Evolutionary conservation across 2,797 vertebrate genomes (phyloP).

Genomic region (Enteromius anoplus): DNA sequence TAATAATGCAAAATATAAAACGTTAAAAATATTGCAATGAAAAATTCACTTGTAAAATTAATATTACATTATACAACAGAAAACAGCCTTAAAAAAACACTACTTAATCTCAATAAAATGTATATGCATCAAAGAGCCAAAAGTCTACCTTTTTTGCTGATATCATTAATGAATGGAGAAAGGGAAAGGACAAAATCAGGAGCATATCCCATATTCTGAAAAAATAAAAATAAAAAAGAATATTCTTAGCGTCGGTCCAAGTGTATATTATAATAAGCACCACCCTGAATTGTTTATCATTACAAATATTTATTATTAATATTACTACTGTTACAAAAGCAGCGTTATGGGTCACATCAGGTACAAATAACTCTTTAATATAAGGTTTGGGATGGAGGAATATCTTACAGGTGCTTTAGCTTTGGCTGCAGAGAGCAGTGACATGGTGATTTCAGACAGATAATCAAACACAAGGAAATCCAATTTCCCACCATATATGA

Average conservation of each 20-base stretch:
- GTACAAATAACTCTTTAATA: neutral
- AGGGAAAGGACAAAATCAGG: slow-evolving; percentile 85
- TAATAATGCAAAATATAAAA: neutral
- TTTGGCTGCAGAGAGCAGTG: slow-evolving; percentile 82
- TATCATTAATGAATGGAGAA: slow-evolving; percentile 85
- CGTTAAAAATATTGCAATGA: neutral
- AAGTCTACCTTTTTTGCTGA: slow-evolving; percentile 81
- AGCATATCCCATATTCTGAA: slow-evolving; percentile 81
- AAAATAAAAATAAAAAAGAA: slow-evolving; percentile 16
- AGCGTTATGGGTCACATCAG: neutral
- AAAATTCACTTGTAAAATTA: neutral
- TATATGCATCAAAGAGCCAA: neutral
- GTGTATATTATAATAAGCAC: neutral
- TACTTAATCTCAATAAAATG: neutral
- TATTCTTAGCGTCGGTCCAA: neutral
- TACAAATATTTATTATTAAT: neutral
- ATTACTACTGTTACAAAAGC: neutral
- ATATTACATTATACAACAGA: neutral
- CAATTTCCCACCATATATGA: slow-evolving; percentile 80
- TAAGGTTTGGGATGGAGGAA: neutral
- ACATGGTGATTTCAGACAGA: slow-evolving; percentile 90
- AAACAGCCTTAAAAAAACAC: neutral
- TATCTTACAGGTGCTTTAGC: slow-evolving; percentile 81
- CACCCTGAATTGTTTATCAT: neutral
- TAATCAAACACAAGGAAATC: slow-evolving; percentile 90